These are phyloP conservation scores for Threskiornis aethiopicus DNA, from an alignment of 2,797 vertebrate genomes.

Conservation along the genomic window DNA sequence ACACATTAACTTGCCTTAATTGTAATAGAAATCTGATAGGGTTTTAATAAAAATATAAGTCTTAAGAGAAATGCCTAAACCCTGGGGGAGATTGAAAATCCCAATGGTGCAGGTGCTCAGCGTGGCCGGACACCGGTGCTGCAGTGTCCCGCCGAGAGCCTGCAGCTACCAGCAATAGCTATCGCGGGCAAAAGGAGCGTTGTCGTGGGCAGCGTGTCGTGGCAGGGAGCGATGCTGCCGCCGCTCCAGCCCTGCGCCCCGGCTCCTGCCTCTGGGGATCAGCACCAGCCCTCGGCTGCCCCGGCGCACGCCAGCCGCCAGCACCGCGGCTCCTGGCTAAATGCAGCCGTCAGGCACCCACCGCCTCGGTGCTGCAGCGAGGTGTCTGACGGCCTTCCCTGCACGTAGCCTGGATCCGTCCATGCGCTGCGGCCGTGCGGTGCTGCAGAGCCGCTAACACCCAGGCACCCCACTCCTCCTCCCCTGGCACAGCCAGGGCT, in stretches of 20 bases:
- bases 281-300: background rate
- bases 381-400: background rate
- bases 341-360: rapidly evolving
- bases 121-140: background rate
- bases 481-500: background rate
- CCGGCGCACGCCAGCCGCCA: rapidly evolving
- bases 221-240: rapidly evolving
- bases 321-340: rapidly evolving
- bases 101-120: background rate
- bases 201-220: rapidly evolving
- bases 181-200: rapidly evolving
- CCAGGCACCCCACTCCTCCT: rapidly evolving
- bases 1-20: background rate
- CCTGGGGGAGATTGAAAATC: background rate
- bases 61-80: background rate
- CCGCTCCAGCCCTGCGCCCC: background rate
- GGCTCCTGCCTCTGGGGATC: background rate
- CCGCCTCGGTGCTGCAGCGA: rapidly evolving
- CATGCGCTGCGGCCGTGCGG: rapidly evolving
- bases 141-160: background rate
- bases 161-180: rapidly evolving
- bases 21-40: background rate
- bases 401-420: rapidly evolving
- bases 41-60: background rate
- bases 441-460: background rate